These are phyloP conservation scores for Timema podura DNA, from an alignment of 2,888 invertebrate genomes.

Conservation along the genomic window DNA sequence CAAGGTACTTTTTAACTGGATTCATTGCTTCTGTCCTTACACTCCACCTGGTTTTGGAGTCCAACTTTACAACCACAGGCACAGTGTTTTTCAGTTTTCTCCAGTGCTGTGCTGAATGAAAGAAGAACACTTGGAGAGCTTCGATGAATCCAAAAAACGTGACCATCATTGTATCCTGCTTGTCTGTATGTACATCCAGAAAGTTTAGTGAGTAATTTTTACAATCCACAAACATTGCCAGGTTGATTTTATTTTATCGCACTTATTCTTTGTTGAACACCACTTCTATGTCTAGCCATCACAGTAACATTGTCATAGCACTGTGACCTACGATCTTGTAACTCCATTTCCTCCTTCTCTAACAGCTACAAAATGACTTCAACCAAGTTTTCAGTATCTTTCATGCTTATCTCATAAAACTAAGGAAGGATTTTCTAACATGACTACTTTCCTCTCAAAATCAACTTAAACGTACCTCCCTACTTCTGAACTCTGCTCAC, in stretches of 20 bases:
- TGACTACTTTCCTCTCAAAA: slow-evolving; percentile 30
- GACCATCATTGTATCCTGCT: background rate
- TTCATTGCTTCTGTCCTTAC: background rate
- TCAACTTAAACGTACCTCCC: slow-evolving; percentile 29
- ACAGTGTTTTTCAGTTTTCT: background rate
- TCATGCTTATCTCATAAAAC: slow-evolving; percentile 33
- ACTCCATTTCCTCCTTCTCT: slow-evolving; percentile 22
- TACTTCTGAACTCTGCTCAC: slow-evolving; percentile 30
- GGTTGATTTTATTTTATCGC: slow-evolving; percentile 25
- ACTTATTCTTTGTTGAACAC: slow-evolving; percentile 32
- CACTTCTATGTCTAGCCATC: slow-evolving; percentile 31
- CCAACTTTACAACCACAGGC: background rate
- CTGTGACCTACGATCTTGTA: slow-evolving; percentile 31
- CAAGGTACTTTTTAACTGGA: background rate
- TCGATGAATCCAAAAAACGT: background rate
- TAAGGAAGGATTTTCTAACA: slow-evolving; percentile 34
- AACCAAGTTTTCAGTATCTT: slow-evolving; percentile 32
- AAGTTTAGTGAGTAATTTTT: background rate
- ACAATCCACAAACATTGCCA: slow-evolving; percentile 13
- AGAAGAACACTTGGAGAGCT: background rate
- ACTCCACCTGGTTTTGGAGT: slow-evolving; percentile 4
- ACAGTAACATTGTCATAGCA: slow-evolving; percentile 32
- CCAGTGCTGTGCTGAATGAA: background rate
- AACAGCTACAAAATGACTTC: slow-evolving; percentile 28
- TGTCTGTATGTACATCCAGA: background rate